A percentile compares a stretch with the other conserved stretches of the same genome.
Evolutionary conservation across 37 sponge, comb jelly and placozoan species (phyloP).

Genomic region (Agelas oroides): DNA sequence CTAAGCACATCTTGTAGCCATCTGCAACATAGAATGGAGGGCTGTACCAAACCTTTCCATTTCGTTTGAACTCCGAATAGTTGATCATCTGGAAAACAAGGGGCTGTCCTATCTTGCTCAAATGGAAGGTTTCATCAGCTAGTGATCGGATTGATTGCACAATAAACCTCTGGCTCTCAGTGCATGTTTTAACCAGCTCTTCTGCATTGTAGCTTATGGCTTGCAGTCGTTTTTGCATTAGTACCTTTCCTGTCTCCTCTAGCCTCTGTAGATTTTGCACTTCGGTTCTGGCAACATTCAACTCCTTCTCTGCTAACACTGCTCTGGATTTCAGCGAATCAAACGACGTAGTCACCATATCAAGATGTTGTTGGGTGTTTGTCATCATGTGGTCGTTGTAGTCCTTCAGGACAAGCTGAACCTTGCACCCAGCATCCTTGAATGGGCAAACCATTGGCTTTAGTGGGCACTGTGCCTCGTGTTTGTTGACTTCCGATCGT

Average conservation of each 20-base stretch:
- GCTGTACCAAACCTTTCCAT: conserved; percentile 50
- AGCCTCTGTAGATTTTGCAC: neutral
- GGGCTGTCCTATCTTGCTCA: conserved; percentile 35
- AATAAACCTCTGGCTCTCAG: conserved; percentile 37
- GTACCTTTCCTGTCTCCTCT: neutral
- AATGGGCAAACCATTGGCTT: conserved; percentile 42
- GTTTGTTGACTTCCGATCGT: conserved; percentile 37
- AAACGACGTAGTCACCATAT: conserved; percentile 31
- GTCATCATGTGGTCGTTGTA: conserved; percentile 43
- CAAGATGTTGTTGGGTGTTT: conserved; percentile 21
- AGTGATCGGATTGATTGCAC: conserved; percentile 59
- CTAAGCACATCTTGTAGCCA: conserved; percentile 71
- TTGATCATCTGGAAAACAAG: conserved; percentile 63
- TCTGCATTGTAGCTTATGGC: conserved; percentile 35
- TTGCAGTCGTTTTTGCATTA: conserved; percentile 7
- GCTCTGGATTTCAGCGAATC: conserved; percentile 35
- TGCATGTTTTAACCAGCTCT: conserved; percentile 32
- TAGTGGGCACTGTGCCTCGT: conserved; percentile 46
- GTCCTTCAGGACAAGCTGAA: conserved; percentile 43
- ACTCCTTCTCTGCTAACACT: conserved; percentile 43
- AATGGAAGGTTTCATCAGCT: conserved; percentile 25
- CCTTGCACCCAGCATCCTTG: conserved; percentile 49
- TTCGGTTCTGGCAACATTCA: conserved; percentile 11
- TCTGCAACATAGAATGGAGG: conserved; percentile 54
- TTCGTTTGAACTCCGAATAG: conserved; percentile 61